phyloP scores from a whole-genome alignment of 1,140 invertebrate species.

The Drosophila equinoxialis region DNA sequence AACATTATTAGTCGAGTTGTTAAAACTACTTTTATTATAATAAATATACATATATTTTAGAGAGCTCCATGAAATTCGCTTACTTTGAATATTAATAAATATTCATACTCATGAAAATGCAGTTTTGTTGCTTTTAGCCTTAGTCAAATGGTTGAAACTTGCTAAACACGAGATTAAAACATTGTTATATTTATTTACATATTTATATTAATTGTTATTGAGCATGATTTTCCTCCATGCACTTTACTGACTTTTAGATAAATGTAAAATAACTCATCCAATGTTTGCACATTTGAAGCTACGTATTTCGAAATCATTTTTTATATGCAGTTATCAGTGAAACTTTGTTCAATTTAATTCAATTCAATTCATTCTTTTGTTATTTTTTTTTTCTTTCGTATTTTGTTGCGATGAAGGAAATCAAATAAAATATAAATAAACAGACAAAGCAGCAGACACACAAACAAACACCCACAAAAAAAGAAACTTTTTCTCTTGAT shows the following conservation, averaged over 20 bases:
- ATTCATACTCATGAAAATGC: too few relatives aligned
- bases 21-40: too few relatives aligned
- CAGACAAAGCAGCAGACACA: slow-evolving; percentile 49
- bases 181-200: neutral
- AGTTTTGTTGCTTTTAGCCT: too few relatives aligned
- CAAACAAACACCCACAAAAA: slow-evolving; percentile 16
- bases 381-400: slow-evolving; percentile 28
- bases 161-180: too few relatives aligned
- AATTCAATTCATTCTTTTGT: slow-evolving; percentile 12
- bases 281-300: slow-evolving; percentile 44
- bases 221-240: neutral
- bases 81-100: too few relatives aligned
- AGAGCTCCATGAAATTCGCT: too few relatives aligned
- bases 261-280: slow-evolving; percentile 1
- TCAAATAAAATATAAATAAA: slow-evolving; percentile 62
- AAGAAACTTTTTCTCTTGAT: slow-evolving; percentile 41
- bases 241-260: slow-evolving; percentile 9
- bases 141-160: too few relatives aligned
- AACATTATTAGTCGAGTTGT: too few relatives aligned
- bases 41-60: too few relatives aligned
- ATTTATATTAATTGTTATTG: neutral
- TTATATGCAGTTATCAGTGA: slow-evolving; percentile 6
- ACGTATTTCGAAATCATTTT: slow-evolving; percentile 3
- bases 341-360: slow-evolving; percentile 19
- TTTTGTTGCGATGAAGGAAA: slow-evolving; percentile 46